Percentiles rank a stretch among this genome's conserved stretches.
phyloP scores from a whole-genome alignment of 2,113 vertebrate species.

The Channa maculata region DNA sequence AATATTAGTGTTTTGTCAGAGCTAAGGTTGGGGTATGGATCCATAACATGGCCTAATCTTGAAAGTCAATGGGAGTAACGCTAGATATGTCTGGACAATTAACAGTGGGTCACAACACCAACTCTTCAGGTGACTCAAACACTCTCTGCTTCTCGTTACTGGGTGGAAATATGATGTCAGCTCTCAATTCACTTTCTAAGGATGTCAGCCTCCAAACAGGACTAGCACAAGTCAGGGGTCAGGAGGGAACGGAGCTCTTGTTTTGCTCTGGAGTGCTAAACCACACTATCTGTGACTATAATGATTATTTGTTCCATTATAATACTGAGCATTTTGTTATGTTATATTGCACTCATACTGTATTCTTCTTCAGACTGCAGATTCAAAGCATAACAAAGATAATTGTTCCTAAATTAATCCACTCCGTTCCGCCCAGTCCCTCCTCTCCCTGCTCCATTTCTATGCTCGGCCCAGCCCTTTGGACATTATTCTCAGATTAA shows the following conservation, averaged over 20 bases:
- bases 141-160: conserved; percentile 33
- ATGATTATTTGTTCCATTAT: too few species aligned
- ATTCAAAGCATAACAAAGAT: too few species aligned
- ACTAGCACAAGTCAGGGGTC: conserved; percentile 23
- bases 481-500: too few species aligned
- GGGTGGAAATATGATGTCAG: conserved; percentile 31
- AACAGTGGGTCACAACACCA: conserved; percentile 19
- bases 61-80: conserved; percentile 19
- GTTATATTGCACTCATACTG: neutral
- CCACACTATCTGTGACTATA: neutral
- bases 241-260: neutral
- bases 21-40: neutral
- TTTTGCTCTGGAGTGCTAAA: neutral
- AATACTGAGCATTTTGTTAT: neutral
- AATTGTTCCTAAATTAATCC: too few species aligned
- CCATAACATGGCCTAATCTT: conserved; percentile 31
- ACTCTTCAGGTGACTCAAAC: conserved; percentile 39
- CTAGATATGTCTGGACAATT: conserved; percentile 22
- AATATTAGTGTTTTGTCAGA: neutral
- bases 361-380: neutral
- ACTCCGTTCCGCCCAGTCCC: too few species aligned
- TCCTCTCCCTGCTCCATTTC: too few species aligned
- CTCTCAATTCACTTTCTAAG: neutral
- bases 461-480: too few species aligned
- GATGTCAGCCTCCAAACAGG: neutral